A percentile compares a stretch with the other conserved stretches of the same genome.
Evolutionary conservation across 2,113 vertebrate species (phyloP).

Genomic region (Neogale vison): DNA sequence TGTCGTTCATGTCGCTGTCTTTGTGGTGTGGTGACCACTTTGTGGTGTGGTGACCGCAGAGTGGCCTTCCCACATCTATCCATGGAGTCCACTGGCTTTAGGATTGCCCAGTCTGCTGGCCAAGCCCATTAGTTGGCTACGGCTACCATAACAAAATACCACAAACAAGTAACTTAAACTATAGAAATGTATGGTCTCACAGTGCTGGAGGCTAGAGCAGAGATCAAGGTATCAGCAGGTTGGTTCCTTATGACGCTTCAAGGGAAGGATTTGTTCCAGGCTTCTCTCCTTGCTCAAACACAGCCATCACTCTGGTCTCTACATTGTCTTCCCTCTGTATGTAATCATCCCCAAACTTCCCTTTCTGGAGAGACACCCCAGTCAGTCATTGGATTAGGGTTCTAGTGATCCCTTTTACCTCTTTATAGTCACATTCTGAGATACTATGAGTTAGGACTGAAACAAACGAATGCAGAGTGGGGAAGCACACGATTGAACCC

Average conservation of each 20-base stretch:
- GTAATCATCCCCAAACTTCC: background rate
- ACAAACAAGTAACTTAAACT: rapidly evolving
- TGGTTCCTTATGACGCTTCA: background rate
- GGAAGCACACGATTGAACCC: background rate
- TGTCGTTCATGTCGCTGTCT: background rate
- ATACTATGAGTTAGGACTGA: background rate
- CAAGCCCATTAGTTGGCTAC: background rate
- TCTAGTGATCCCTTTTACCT: background rate
- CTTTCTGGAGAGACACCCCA: background rate
- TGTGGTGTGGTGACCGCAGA: rapidly evolving
- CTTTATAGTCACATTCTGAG: background rate
- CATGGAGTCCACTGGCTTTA: background rate
- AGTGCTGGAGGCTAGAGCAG: background rate
- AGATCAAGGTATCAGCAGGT: background rate
- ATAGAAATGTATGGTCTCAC: background rate
- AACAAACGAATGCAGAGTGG: background rate
- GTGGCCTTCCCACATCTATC: background rate
- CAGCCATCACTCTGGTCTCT: too few species aligned
- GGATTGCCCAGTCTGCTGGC: background rate
- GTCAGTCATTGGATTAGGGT: background rate
- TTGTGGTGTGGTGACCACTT: too few species aligned
- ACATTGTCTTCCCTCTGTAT: background rate
- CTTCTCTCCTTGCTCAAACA: background rate
- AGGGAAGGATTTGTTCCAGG: background rate
- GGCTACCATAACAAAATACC: background rate